Conservation (phyloP, 1,140 invertebrate species). For the Cotesia glomerata region DNA sequence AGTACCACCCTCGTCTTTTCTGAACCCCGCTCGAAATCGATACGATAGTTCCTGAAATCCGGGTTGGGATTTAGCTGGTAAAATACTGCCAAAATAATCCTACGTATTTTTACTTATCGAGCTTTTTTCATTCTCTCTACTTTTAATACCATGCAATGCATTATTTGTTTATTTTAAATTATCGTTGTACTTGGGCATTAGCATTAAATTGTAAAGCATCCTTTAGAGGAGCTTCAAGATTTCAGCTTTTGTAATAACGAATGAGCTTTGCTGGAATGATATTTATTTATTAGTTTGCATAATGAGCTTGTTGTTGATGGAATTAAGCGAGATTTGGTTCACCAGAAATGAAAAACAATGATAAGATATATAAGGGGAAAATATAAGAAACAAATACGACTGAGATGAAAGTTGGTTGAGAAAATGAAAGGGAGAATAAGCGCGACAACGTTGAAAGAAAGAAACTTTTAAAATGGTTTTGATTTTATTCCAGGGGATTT, state of each 20-base stretch:
- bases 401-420: not conserved
- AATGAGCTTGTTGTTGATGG: constrained; percentile 17
- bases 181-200: no score
- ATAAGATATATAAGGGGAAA: constrained; percentile 32
- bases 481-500: constrained; percentile 45
- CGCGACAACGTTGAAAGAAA: constrained; percentile 19
- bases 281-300: no score
- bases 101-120: constrained; percentile 27
- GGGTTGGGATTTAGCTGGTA: constrained; percentile 52
- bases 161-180: not conserved
- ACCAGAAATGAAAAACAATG: constrained; percentile 10
- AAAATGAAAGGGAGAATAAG: constrained; percentile 9
- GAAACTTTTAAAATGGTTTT: constrained; percentile 48
- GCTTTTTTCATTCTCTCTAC: no score
- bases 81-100: constrained; percentile 57
- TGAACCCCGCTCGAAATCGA: constrained; percentile 51
- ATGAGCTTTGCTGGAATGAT: not conserved
- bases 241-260: not conserved
- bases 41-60: constrained; percentile 55
- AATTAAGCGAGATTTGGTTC: constrained; percentile 2
- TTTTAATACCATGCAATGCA: not conserved
- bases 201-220: no score
- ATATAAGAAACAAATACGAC: constrained; percentile 7
- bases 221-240: no score
- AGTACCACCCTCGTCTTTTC: constrained; percentile 35